Percentiles rank a stretch among this genome's conserved stretches.
phyloP scores from a whole-genome alignment of 2,888 invertebrate species.

The Podotricha telesiphe region DNA sequence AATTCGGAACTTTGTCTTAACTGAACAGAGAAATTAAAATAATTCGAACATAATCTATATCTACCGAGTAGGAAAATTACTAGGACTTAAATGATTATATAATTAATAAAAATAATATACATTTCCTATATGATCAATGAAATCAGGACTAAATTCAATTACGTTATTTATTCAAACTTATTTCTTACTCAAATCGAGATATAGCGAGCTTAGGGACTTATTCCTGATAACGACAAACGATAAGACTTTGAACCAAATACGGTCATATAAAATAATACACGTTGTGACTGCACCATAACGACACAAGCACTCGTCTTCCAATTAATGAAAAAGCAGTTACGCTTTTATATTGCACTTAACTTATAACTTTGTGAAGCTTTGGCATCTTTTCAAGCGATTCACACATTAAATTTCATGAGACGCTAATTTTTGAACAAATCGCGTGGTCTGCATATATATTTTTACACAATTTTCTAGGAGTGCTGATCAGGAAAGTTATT shows the following conservation, averaged over 20 bases:
- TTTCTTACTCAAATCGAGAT: no score
- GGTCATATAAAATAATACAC: background rate
- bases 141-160: no score
- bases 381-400: conserved; percentile 82
- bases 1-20: no score
- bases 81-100: no score
- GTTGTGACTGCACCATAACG: background rate
- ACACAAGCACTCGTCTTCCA: background rate
- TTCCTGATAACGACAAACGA: no score
- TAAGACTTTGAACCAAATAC: background rate
- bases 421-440: conserved; percentile 71
- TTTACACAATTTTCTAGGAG: conserved; percentile 20
- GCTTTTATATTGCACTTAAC: conserved; percentile 81
- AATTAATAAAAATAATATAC: no score
- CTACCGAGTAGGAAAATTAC: no score
- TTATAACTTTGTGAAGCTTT: conserved; percentile 79
- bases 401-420: conserved; percentile 83
- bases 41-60: no score
- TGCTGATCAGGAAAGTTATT: conserved; percentile 40
- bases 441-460: conserved; percentile 30
- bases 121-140: no score
- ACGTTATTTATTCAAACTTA: no score
- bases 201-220: background rate
- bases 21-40: no score
- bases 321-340: conserved; percentile 74